phyloP scores from a whole-genome alignment of 2,888 invertebrate genomes.

The Cosmorhoe ocellata region DNA sequence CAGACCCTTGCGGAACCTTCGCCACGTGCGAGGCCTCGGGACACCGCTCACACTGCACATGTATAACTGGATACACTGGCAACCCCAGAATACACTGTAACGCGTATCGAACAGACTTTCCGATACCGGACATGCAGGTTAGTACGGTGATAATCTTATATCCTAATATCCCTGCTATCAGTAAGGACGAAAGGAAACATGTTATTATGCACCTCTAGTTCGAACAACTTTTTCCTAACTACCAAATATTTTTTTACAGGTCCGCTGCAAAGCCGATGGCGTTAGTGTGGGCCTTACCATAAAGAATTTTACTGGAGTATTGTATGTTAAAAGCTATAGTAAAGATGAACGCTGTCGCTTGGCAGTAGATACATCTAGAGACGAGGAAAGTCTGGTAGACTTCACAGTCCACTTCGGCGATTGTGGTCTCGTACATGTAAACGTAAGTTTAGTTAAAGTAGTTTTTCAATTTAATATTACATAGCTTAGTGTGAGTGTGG shows the following conservation, averaged over 20 bases:
- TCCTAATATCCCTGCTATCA: too few species aligned
- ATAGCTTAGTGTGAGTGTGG: too few species aligned
- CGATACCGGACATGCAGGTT: slow-evolving; percentile 89
- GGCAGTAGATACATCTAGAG: slow-evolving; percentile 88
- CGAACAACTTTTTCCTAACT: background rate
- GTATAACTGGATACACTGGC: slow-evolving; percentile 89
- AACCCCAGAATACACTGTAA: slow-evolving; percentile 89
- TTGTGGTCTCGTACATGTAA: slow-evolving; percentile 95
- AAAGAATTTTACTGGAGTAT: slow-evolving; percentile 92
- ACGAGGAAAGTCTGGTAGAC: slow-evolving; percentile 86
- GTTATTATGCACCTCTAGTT: background rate
- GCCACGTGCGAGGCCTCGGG: slow-evolving; percentile 90
- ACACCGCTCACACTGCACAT: slow-evolving; percentile 90
- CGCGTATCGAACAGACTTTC: slow-evolving; percentile 89
- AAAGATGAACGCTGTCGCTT: slow-evolving; percentile 95
- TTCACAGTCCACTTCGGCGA: slow-evolving; percentile 95
- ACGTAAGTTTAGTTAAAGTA: slow-evolving; percentile 80
- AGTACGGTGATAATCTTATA: background rate
- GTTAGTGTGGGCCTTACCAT: slow-evolving; percentile 93
- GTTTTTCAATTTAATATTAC: too few species aligned
- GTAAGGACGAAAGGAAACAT: too few species aligned
- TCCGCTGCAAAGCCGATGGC: slow-evolving; percentile 95
- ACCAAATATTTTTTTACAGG: slow-evolving; percentile 58
- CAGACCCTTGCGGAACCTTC: slow-evolving; percentile 88
- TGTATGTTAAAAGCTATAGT: slow-evolving; percentile 97